A percentile compares a stretch with the other conserved stretches of the same genome.
These are phyloP conservation scores for Plestiodon gilberti DNA, from an alignment of 2,113 vertebrate species.

Conservation along the genomic window DNA sequence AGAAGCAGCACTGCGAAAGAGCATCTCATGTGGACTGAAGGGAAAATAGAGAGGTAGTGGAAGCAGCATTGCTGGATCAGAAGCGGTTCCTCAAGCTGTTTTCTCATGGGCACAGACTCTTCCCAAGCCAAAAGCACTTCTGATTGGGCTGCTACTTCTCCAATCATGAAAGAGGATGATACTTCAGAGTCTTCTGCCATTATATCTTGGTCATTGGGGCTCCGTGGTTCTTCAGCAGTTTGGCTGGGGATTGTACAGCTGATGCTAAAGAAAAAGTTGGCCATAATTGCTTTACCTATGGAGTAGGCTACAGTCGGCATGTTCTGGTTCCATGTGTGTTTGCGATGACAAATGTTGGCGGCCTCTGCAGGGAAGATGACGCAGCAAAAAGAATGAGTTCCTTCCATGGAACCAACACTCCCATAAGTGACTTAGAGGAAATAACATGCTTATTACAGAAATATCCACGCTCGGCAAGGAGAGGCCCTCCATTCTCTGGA, in stretches of 20 bases:
- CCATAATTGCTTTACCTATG: background rate
- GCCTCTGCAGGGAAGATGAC: background rate
- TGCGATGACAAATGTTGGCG: fast-evolving
- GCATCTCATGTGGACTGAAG: background rate
- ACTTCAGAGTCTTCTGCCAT: background rate
- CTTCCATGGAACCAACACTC: constrained; percentile 28
- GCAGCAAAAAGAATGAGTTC: background rate
- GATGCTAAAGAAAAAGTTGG: background rate
- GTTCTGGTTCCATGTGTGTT: background rate
- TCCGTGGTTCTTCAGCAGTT: background rate
- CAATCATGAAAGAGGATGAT: background rate
- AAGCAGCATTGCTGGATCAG: background rate
- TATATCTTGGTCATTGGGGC: no score
- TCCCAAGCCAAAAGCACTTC: background rate
- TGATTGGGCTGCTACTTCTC: no score
- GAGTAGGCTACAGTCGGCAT: background rate
- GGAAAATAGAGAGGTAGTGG: background rate
- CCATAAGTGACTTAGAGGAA: constrained; percentile 20
- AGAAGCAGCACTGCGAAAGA: background rate
- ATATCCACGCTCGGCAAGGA: background rate
- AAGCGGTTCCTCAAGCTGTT: background rate
- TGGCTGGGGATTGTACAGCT: no score
- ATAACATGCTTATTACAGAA: background rate
- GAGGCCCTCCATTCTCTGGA: fast-evolving
- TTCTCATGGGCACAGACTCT: background rate